Evolutionary conservation across 1,140 invertebrate species (phyloP), one percentile per base, ranked within the genome.

Genomic region (Doryteuthis pealeii): DNA sequence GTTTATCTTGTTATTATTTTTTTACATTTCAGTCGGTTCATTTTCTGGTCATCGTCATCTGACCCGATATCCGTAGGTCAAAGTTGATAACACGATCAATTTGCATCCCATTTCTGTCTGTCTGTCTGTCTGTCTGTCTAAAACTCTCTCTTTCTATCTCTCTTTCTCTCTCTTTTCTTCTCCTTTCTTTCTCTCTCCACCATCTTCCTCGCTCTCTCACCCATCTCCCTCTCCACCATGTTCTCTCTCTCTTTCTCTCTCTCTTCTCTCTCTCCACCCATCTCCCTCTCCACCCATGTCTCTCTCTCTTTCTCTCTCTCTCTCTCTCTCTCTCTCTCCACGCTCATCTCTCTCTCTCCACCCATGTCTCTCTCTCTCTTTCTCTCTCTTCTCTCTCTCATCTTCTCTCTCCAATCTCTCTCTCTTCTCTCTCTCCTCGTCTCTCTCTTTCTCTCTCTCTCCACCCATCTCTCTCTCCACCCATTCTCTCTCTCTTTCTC

Each of bases 221-320:
- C 45, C 40, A 40, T 65, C 32, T 32, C 66, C 43, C 66, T 74
- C 45, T 31, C 0, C 40, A 31, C 30, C 67, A n/a, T 26, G 30
- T 30, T 32, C 66, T 70, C 73, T 65, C 67, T 31, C 40, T 65
- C 8, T 49, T 28, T 45, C 31, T 45, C 67, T 65, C 67, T 49
- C 73, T 70, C 66, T 54, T n/a, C 33, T 43, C 31, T 30, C 12
- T 62, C 95, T 93, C 88, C 94, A 93, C 49, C 95, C 94, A 80
- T 94, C 94, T 18, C 71, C 75, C 72, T 71, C 65, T 40, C 73
- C 71, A 15, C 62, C 65, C 10, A 67, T 79, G 31, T 77, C 78
- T 75, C 76, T 78, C 69, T 74, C 18, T 49, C 45, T 10, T 49
- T 18, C 45, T 18, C 18, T 18, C 18, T 18, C 18, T 18, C 18